Percentiles rank a stretch among this genome's conserved stretches.
Evolutionary conservation across 2,797 vertebrate species (phyloP).

Genomic region (Chrysocyon brachyurus): DNA sequence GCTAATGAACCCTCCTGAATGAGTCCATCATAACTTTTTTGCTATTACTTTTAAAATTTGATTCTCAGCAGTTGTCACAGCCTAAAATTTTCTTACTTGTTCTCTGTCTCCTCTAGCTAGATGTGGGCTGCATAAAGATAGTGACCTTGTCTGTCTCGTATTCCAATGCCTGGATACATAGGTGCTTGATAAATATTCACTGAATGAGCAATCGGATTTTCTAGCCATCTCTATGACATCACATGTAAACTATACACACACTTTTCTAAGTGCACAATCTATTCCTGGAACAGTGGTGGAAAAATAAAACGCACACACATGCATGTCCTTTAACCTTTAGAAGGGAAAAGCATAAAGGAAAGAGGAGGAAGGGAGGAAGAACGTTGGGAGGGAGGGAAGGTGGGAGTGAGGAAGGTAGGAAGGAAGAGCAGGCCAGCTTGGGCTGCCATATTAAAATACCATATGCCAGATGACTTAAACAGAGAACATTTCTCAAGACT

Average conservation of each 20-base stretch:
- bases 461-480: not conserved
- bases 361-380: too few species aligned
- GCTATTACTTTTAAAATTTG: slow-evolving; percentile 7
- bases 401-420: not conserved
- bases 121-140: not conserved
- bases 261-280: not conserved
- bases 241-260: not conserved
- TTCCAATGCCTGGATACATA: not conserved
- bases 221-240: not conserved
- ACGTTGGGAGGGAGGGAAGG: not conserved
- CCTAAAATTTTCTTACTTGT: not conserved
- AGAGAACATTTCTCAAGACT: not conserved
- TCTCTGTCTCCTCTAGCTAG: not conserved
- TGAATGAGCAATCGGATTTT: not conserved
- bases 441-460: not conserved
- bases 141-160: not conserved
- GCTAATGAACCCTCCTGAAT: slow-evolving; percentile 6
- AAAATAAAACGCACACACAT: not conserved
- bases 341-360: not conserved
- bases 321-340: not conserved
- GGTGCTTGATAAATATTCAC: not conserved
- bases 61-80: slow-evolving; percentile 36
- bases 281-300: not conserved
- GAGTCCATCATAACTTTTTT: not conserved
- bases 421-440: not conserved